phyloP scores from a whole-genome alignment of 2,113 vertebrate species.

The Reinhardtius hippoglossoides region DNA sequence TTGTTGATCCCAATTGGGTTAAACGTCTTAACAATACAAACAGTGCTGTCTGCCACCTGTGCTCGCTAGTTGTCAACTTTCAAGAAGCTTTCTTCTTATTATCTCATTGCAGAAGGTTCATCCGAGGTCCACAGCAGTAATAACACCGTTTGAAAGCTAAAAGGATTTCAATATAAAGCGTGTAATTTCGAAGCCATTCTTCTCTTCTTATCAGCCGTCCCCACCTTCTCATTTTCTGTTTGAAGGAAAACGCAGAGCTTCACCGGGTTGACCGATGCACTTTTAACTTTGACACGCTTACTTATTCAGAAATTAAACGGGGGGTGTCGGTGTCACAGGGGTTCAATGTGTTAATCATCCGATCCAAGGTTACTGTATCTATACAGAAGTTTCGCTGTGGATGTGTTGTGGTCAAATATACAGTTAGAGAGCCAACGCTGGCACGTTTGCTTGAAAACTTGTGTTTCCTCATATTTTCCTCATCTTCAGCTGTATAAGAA shows the following conservation, averaged over 20 bases:
- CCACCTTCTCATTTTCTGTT: slow-evolving; percentile 53
- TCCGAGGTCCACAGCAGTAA: slow-evolving; percentile 40
- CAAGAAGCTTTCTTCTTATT: not conserved
- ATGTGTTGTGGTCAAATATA: not conserved
- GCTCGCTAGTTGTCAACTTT: slow-evolving; percentile 36
- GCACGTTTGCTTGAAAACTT: too few relatives aligned
- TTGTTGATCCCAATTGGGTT: slow-evolving; percentile 49
- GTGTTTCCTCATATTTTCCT: too few relatives aligned
- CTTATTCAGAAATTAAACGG: slow-evolving; percentile 42
- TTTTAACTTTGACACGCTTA: slow-evolving; percentile 53
- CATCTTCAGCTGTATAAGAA: too few relatives aligned
- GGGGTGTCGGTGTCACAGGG: slow-evolving; percentile 22
- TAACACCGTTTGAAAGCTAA: slow-evolving; percentile 34
- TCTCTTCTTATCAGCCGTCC: slow-evolving; percentile 57
- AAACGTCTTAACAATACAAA: slow-evolving; percentile 15
- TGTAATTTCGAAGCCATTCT: slow-evolving; percentile 61
- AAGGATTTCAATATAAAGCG: slow-evolving; percentile 57
- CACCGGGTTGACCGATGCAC: slow-evolving; percentile 24
- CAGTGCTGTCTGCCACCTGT: slow-evolving; percentile 1
- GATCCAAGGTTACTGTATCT: slow-evolving; percentile 32
- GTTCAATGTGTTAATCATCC: slow-evolving; percentile 29
- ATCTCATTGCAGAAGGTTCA: slow-evolving; percentile 49
- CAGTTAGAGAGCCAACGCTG: not conserved
- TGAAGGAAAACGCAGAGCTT: slow-evolving; percentile 37
- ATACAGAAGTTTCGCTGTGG: slow-evolving; percentile 1